These are phyloP conservation scores for Calidris pygmaea DNA, from an alignment of 2,113 vertebrate genomes.

Conservation along the genomic window DNA sequence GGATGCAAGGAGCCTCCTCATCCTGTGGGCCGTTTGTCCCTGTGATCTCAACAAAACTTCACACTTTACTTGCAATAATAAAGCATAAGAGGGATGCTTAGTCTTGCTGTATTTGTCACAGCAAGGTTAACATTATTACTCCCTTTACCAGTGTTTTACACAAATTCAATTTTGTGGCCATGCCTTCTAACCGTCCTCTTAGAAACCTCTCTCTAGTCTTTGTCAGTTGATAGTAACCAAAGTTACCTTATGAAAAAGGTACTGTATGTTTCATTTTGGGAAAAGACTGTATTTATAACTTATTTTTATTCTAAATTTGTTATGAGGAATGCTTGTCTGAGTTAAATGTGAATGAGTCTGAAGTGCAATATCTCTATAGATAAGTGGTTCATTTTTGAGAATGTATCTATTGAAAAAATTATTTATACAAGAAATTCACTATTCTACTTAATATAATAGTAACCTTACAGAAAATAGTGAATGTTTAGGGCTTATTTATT, in stretches of 20 bases:
- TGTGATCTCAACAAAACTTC: constrained; percentile 19
- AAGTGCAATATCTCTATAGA: constrained; percentile 72
- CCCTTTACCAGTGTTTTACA: neutral
- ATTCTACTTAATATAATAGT: constrained; percentile 48
- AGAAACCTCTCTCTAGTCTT: constrained; percentile 13
- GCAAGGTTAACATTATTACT: neutral
- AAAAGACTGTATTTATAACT: constrained; percentile 64
- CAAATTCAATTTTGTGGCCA: neutral
- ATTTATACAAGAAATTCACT: constrained; percentile 50
- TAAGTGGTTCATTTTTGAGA: constrained; percentile 63
- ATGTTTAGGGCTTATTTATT: constrained; percentile 59
- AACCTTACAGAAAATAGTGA: constrained; percentile 44
- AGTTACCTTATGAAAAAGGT: constrained; percentile 50
- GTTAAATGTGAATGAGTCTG: constrained; percentile 53
- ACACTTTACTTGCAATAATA: constrained; percentile 33
- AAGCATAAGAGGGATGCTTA: neutral
- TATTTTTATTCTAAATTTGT: constrained; percentile 46
- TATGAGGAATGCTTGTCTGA: constrained; percentile 60
- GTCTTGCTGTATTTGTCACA: neutral
- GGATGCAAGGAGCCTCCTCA: neutral
- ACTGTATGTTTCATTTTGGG: constrained; percentile 38
- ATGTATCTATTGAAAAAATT: constrained; percentile 49
- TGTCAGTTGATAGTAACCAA: constrained; percentile 53
- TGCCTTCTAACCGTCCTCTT: neutral
- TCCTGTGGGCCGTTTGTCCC: neutral